Conservation (phyloP, 2,888 invertebrate genomes). For the Allacma fusca region DNA sequence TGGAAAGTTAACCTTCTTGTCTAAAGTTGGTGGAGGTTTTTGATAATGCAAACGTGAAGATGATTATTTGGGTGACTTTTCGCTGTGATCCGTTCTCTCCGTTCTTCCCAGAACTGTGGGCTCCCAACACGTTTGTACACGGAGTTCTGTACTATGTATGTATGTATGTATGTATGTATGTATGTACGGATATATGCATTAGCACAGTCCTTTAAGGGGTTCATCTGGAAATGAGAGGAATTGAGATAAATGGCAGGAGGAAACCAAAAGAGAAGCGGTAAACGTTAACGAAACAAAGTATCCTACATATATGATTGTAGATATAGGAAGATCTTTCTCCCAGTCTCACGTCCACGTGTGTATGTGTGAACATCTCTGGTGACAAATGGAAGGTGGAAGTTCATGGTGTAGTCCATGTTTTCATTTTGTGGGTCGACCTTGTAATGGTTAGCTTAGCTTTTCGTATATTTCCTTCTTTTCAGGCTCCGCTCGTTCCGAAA, state of each 20-base stretch:
- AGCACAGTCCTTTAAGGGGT: neutral
- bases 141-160: neutral
- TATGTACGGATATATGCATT: too few species aligned
- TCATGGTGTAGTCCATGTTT: constrained; percentile 8
- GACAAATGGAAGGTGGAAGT: constrained; percentile 41
- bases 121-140: neutral
- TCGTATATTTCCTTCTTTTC: neutral
- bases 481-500: neutral
- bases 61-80: constrained; percentile 10
- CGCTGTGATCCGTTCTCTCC: constrained; percentile 1
- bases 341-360: neutral
- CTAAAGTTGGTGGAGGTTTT: neutral
- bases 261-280: constrained; percentile 36
- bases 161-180: too few species aligned
- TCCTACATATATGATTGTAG: neutral
- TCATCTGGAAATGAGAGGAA: neutral
- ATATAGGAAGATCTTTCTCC: neutral
- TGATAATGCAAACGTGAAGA: neutral
- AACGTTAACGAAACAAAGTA: constrained; percentile 36
- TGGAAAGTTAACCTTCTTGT: too few species aligned
- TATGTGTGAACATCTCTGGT: constrained; percentile 4
- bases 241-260: constrained; percentile 1
- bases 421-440: constrained; percentile 38
- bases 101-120: neutral
- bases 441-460: constrained; percentile 3